Evolutionary conservation across 2,113 vertebrate species (phyloP).

Genomic region (Halcyon malimbica): DNA sequence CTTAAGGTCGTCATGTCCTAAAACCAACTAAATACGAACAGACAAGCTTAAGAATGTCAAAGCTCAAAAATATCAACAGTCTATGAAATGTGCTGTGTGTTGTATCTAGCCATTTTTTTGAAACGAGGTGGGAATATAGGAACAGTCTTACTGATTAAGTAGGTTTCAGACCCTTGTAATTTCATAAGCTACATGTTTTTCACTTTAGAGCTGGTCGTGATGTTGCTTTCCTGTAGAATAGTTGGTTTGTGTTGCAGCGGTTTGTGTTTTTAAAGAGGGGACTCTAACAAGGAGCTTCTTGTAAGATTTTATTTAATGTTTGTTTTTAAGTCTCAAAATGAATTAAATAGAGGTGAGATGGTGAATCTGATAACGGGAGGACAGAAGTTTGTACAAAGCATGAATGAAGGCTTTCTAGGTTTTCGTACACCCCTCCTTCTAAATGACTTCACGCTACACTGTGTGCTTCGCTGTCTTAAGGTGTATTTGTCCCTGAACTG

Average conservation of each 20-base stretch:
- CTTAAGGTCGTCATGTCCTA: conserved; percentile 14
- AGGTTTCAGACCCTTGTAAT: neutral
- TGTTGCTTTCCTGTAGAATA: neutral
- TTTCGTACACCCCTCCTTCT: neutral
- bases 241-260: neutral
- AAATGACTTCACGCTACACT: neutral
- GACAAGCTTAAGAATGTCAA: conserved; percentile 2
- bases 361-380: conserved; percentile 9
- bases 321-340: conserved; percentile 13
- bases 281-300: neutral
- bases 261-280: neutral
- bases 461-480: neutral
- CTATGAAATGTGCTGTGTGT: neutral
- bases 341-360: neutral
- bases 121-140: neutral
- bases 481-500: neutral
- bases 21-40: neutral
- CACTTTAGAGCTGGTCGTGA: neutral
- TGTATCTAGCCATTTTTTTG: neutral
- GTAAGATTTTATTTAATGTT: neutral
- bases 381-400: neutral
- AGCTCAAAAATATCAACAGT: neutral
- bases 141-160: neutral
- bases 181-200: neutral
- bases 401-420: conserved; percentile 15